Conservation (phyloP, 2,797 vertebrate genomes). For the Halcyon badia region DNA sequence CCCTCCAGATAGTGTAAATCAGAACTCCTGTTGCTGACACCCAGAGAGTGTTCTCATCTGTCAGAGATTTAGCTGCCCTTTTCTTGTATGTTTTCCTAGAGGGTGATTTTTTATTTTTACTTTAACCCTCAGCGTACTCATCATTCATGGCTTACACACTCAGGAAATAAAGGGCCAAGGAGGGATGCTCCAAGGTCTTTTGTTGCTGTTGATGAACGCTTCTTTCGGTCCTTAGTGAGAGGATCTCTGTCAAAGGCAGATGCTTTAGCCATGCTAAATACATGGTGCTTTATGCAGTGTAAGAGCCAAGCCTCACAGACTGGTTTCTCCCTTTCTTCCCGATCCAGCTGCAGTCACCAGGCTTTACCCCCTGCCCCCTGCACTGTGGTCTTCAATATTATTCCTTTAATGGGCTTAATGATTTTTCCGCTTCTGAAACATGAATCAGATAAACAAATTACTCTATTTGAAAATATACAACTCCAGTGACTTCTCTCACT, state of each 20-base stretch:
- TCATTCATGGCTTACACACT: conserved; percentile 54
- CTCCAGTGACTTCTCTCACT: neutral
- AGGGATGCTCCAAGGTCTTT: conserved; percentile 74
- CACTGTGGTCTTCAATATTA: neutral
- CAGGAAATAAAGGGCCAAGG: conserved; percentile 63
- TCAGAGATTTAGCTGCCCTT: conserved; percentile 67
- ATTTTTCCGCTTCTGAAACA: conserved; percentile 39
- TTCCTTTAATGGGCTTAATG: conserved; percentile 41
- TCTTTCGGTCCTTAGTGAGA: conserved; percentile 48
- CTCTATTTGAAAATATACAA: neutral
- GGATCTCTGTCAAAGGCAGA: conserved; percentile 63
- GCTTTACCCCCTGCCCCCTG: neutral
- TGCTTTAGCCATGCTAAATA: conserved; percentile 53
- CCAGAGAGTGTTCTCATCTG: conserved; percentile 63
- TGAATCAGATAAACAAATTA: conserved; percentile 31
- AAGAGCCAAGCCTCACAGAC: neutral
- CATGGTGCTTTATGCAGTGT: neutral
- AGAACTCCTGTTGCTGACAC: conserved; percentile 69
- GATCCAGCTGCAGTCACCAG: neutral
- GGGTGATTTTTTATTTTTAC: conserved; percentile 68
- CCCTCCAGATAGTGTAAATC: conserved; percentile 77
- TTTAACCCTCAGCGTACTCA: conserved; percentile 68
- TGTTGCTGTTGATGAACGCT: conserved; percentile 62
- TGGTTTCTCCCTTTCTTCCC: neutral
- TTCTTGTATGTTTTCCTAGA: conserved; percentile 55